Evolutionary conservation across 2,797 vertebrate genomes (phyloP).

Genomic region (Mus minutoides): DNA sequence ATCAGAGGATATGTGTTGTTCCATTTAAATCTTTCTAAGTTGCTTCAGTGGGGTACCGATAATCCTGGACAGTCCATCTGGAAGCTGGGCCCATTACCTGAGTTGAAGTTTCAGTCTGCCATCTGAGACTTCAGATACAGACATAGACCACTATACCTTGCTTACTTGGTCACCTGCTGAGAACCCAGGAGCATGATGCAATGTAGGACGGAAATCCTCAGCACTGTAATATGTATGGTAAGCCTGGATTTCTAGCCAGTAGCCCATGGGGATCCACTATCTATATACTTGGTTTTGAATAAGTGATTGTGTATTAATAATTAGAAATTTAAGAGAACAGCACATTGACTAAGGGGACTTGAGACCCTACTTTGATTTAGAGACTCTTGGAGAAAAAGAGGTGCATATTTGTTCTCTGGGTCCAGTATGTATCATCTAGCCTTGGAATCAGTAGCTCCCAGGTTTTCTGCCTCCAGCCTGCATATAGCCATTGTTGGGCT

Average conservation of each 20-base stretch:
- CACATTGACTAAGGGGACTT: neutral
- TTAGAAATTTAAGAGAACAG: neutral
- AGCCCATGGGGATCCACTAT: no score
- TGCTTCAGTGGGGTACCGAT: neutral
- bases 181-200: neutral
- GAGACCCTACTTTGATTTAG: neutral
- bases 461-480: neutral
- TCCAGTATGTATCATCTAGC: no score
- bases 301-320: neutral
- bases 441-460: no score
- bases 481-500: neutral
- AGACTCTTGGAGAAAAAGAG: neutral
- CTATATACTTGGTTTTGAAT: neutral
- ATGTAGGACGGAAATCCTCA: neutral
- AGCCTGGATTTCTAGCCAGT: neutral
- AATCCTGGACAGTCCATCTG: neutral
- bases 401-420: no score
- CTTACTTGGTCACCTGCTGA: neutral
- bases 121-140: neutral
- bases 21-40: neutral
- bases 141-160: neutral
- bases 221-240: neutral
- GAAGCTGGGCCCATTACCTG: neutral
- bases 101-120: neutral
- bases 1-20: neutral